Evolutionary conservation across 1,140 invertebrate genomes (phyloP), one percentile per base, ranked within the genome.

Genomic region (Diabrotica undecimpunctata): DNA sequence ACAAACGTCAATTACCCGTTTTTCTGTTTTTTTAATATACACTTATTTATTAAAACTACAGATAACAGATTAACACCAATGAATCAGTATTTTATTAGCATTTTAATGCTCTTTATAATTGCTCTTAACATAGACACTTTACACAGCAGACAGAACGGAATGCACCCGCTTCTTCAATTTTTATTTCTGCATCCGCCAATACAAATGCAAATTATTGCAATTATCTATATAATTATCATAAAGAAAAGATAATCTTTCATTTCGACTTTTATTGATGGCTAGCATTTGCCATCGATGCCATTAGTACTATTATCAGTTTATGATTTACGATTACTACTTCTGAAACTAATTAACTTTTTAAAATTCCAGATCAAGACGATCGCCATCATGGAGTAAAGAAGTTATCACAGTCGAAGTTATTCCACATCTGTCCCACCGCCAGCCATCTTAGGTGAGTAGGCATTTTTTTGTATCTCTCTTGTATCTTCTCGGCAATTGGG

Each of bases 381-480:
- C 61, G 46, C 63, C 61, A 71, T 57, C 62, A 73, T 73, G 72
- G 70, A 71, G 67, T 73, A 68, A 71, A 71, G 68, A 71, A 71
- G 68, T 67, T 64, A 52, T 69, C 63, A 38, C 41, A 12, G 38
- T 41, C 35, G 41, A 51, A 67, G 63, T 70, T 70, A 71, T 69
- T 67, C 67, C 54, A 46, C 68, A 72, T 73, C 72, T 73, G 70
- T 61, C 64, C 63, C 46, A 54, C 63, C 46, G 62, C 54, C 72
- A 68, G 72, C 72, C 72, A 73, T 73, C 65, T 73, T 73, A 72
- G 72, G 72, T 73, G 58, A 73, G 72, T 71, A 41, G 59, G 52
- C 59, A 61, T 61, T 52, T 46, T 61, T 61, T 65, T 61, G 7
- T 36, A 61, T 65, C 54, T 59, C 64, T 59, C 55, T 55, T 46